Percentiles rank a stretch among this genome's conserved stretches.
phyloP scores from a whole-genome alignment of 2,888 invertebrate species.

The Biston betularia region DNA sequence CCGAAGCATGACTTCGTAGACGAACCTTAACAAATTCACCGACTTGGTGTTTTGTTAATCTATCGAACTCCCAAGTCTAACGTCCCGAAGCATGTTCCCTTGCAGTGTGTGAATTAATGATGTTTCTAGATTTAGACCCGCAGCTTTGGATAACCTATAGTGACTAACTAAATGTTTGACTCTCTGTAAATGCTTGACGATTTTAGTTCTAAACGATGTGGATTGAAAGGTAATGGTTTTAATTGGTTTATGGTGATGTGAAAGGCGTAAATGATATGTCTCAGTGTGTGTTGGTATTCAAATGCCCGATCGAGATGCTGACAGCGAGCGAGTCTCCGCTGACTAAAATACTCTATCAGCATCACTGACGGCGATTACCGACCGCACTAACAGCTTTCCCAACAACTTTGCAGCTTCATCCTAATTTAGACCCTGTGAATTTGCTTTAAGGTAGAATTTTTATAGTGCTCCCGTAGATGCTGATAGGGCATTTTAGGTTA shows the following conservation, averaged over 20 bases:
- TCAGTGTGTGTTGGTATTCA: conserved; percentile 91
- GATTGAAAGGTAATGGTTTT: conserved; percentile 85
- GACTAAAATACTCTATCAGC: conserved; percentile 83
- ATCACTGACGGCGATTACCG: conserved; percentile 77
- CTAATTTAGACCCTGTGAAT: conserved; percentile 66
- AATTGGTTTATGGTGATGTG: conserved; percentile 84
- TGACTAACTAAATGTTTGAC: conserved; percentile 80
- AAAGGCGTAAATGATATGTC: conserved; percentile 79
- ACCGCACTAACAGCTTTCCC: conserved; percentile 68
- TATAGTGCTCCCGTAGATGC: conserved; percentile 83
- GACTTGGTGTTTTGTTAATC: conserved; percentile 71
- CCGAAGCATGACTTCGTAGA: conserved; percentile 71
- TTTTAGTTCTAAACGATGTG: conserved; percentile 84
- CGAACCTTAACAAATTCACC: conserved; percentile 53
- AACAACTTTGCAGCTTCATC: conserved; percentile 61
- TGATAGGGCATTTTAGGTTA: conserved; percentile 84
- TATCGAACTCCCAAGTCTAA: conserved; percentile 66
- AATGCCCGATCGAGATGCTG: conserved; percentile 88
- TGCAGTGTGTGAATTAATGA: conserved; percentile 78
- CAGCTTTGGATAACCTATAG: conserved; percentile 77
- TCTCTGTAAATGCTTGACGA: conserved; percentile 83
- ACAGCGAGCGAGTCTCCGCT: conserved; percentile 71
- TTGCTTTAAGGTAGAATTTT: conserved; percentile 74
- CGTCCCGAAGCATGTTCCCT: conserved; percentile 77
- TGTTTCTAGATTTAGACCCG: conserved; percentile 70